Evolutionary conservation across 2,888 invertebrate species (phyloP), one percentile per base, ranked within the genome.

Genomic region (Epirrhoe alternata): DNA sequence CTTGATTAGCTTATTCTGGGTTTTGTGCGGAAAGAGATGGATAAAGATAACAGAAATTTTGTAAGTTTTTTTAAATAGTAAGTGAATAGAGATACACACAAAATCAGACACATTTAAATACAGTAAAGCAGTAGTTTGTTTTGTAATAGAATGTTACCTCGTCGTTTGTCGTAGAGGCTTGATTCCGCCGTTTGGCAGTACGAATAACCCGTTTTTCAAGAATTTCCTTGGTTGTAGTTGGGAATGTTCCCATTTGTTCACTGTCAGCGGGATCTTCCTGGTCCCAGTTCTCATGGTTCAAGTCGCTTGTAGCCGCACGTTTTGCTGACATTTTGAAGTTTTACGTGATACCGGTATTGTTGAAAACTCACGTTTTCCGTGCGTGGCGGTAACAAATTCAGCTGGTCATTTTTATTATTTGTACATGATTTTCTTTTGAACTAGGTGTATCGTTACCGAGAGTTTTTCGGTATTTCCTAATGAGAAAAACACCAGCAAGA

Each of bases 271-370:
- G 95, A 1, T 97, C 96, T 62, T 97, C 97, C 67, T 95, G 90
- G 82, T 97, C 95, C 97, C 98, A 98, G 84, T 98, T 98, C 10
- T 97, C 96, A 78, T 96, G 97, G 87, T 96, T 97, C 71, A 98
- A 87, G 64, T 97, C 96, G 24, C 94, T 94, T 5, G 95, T 94
- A 33, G 98, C 97, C 75, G 92, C 88, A 70, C 98, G 94, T 91
- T 98, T 98, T 58, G 88, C 85, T 75, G 96, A 94, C 97, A 97
- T 97, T 61, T 67, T 82, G 54, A 14, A 42, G 47, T 57, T 35
- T 66, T 67, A 35, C n/a, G 16, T 51, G 45, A 35, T 57, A 33
- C 35, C 51, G 50, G 59, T 42, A 14, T 16, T 47, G n/a, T 6
- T 17, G 50, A 31, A 31, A 38, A 52, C 16, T 59, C 63, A 64